These are phyloP conservation scores for Phataginus tetradactyla DNA, from an alignment of 2,797 vertebrate genomes.

Conservation along the genomic window DNA sequence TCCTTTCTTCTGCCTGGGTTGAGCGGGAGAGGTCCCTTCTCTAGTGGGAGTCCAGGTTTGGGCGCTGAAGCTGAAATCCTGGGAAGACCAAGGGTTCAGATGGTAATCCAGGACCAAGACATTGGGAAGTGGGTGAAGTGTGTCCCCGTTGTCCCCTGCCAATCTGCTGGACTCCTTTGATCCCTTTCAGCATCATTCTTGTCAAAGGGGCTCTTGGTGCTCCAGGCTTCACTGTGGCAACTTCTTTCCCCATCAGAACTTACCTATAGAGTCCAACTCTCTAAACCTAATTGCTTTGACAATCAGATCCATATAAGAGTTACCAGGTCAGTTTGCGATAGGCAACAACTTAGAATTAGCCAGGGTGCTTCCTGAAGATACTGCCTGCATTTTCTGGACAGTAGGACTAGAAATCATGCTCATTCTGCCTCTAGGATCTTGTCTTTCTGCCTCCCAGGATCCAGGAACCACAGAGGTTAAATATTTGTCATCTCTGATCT, in stretches of 20 bases:
- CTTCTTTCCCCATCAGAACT: not conserved
- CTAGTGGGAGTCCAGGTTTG: not conserved
- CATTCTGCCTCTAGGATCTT: not conserved
- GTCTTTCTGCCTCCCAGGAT: not conserved
- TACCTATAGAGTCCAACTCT: not conserved
- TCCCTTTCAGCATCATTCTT: not conserved
- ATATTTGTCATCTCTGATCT: not conserved
- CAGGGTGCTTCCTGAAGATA: not conserved
- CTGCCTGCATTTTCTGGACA: not conserved
- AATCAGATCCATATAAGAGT: not conserved
- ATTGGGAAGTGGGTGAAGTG: not conserved
- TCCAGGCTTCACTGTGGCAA: not conserved
- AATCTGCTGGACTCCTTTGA: not conserved
- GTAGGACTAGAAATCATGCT: not conserved
- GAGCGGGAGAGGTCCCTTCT: not conserved
- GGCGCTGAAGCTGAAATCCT: not conserved
- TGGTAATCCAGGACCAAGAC: not conserved
- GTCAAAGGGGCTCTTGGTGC: not conserved
- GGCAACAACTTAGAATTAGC: not conserved
- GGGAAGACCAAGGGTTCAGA: not conserved
- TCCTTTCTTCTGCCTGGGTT: not conserved
- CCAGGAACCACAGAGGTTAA: not conserved
- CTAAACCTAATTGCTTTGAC: not conserved
- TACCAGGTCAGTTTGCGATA: not conserved
- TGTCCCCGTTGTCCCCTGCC: not conserved